Base-by-base conservation (phyloP, 2,113 vertebrate species). In the Caretta caretta region DNA sequence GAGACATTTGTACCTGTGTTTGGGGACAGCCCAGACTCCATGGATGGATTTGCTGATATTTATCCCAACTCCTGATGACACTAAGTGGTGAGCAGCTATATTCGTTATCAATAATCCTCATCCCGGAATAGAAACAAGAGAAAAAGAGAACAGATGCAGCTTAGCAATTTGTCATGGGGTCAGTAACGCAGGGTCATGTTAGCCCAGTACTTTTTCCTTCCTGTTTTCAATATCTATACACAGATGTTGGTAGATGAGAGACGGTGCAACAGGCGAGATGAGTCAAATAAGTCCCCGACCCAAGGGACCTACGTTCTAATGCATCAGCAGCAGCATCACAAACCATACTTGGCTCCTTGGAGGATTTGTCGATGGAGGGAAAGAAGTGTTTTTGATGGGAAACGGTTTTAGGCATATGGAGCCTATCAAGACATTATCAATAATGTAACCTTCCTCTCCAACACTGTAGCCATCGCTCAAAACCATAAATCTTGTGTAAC, bases 31-130 rank as follows among this genome's bases (percentile, higher is more conserved):
- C n/a, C 20, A 4, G 56, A 35, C 8, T 25, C 69, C 16, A 24
- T 11, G 46, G 27, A 20, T 1, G 4, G n/a, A 29, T 16, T 19
- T 16, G 19, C 38, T 3, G 27, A 0, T 0, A 2, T 14, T 82
- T 22, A 2, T 65, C 42, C 62, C 48, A 31, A 16, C 6, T 27
- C 42, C 42, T 38, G 17, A 72, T 72, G n/a, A 38, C 19, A 20
- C n/a, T 38, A 38, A 38, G n/a, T 38, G 35, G 8, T 72, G 8
- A 19, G 46, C 27, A 31, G 81, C 27, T 16, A 22, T 3, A n/a
- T 42, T 35, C 83, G 46, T 81, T 16, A n/a, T 48, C 75, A 54
- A 50, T 29, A 17, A 57, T 25, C 38, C 87, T 88, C 27, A 24
- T 1, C 24, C 48, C 82, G 48, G 24, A 75, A 76, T 3, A 75